Evolutionary conservation across 1,140 invertebrate species (phyloP).

Genomic region (Panulirus ornatus): DNA sequence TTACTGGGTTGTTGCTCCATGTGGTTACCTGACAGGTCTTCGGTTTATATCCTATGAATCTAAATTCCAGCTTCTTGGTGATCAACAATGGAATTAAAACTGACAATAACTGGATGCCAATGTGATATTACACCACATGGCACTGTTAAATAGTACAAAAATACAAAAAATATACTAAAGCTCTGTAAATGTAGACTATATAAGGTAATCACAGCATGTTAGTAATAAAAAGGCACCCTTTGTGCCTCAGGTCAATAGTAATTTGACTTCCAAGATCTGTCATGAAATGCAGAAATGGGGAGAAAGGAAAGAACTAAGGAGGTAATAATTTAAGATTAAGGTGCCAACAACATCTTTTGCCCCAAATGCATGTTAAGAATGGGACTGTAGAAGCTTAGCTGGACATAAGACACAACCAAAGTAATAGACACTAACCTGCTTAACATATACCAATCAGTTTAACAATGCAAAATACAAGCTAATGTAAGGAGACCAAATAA

Average conservation of each 20-base stretch:
- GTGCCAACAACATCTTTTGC: background rate
- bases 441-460: background rate
- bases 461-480: background rate
- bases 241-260: slow-evolving; percentile 54
- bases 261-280: slow-evolving; percentile 66
- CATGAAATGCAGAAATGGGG: slow-evolving; percentile 55
- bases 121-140: slow-evolving; percentile 25
- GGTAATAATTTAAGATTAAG: slow-evolving; percentile 41
- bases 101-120: slow-evolving; percentile 23
- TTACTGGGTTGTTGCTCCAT: slow-evolving; percentile 39
- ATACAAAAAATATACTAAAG: slow-evolving; percentile 74
- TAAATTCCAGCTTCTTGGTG: slow-evolving; percentile 49
- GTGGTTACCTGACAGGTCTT: slow-evolving; percentile 3
- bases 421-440: slow-evolving; percentile 51
- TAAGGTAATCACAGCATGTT: slow-evolving; percentile 73
- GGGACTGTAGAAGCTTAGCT: slow-evolving; percentile 23
- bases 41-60: slow-evolving; percentile 29
- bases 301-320: slow-evolving; percentile 21
- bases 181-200: slow-evolving; percentile 73
- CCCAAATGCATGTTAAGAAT: background rate
- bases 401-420: slow-evolving; percentile 64
- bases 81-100: slow-evolving; percentile 53
- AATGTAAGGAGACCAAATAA: background rate
- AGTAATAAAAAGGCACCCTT: slow-evolving; percentile 65
- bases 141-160: slow-evolving; percentile 69